A percentile compares a stretch with the other conserved stretches of the same genome.
Evolutionary conservation across 2,113 vertebrate genomes (phyloP).

Genomic region (Herpailurus yagouaroundi): DNA sequence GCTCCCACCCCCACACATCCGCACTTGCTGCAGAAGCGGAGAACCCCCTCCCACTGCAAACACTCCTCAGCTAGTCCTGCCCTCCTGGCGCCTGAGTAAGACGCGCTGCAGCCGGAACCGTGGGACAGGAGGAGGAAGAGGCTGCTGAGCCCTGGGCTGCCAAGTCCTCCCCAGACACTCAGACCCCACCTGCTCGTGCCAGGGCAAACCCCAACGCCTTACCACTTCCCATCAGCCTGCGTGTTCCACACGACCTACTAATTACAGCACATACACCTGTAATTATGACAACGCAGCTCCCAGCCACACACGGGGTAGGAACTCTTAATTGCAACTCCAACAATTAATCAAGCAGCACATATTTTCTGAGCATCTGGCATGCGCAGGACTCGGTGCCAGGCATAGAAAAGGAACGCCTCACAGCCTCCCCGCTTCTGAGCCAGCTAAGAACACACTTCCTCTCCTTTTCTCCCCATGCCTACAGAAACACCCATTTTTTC

Average conservation of each 20-base stretch:
- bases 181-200: neutral
- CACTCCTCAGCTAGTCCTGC: neutral
- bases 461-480: neutral
- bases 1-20: neutral
- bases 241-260: neutral
- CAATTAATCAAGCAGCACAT: neutral
- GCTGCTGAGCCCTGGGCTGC: neutral
- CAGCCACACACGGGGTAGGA: neutral
- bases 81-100: neutral
- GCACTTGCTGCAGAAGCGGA: neutral
- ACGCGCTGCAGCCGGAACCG: neutral
- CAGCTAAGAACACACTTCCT: neutral
- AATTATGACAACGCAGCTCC: neutral
- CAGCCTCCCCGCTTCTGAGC: neutral
- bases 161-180: neutral
- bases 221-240: neutral
- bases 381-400: neutral
- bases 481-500: constrained; percentile 33
- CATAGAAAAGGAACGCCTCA: neutral
- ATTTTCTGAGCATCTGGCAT: neutral
- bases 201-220: neutral
- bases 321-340: constrained; percentile 23
- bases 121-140: neutral
- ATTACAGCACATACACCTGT: neutral
- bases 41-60: neutral